Conservation (phyloP, 2,888 invertebrate species). For the Eumerus sabulonum region DNA sequence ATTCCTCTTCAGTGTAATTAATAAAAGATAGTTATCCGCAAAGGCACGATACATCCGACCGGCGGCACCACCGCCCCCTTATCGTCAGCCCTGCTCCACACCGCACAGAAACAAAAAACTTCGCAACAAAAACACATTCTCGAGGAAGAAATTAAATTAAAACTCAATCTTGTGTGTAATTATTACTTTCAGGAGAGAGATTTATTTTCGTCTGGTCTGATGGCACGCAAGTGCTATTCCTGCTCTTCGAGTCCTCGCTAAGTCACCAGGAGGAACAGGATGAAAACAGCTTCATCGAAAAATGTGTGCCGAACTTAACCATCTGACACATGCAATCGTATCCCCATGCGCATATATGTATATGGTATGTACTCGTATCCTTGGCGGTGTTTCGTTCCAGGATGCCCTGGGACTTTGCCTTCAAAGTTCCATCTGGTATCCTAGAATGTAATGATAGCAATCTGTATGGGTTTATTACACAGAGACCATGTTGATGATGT, state of each 20-base stretch:
- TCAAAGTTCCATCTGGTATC: slow-evolving; percentile 62
- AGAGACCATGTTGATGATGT: slow-evolving; percentile 33
- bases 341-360: no score
- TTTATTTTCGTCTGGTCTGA: slow-evolving; percentile 52
- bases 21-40: slow-evolving; percentile 57
- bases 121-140: slow-evolving; percentile 48
- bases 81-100: slow-evolving; percentile 8
- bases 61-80: not conserved
- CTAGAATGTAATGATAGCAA: slow-evolving; percentile 66
- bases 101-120: slow-evolving; percentile 37
- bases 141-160: slow-evolving; percentile 75
- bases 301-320: slow-evolving; percentile 39
- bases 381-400: slow-evolving; percentile 44
- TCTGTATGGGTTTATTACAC: slow-evolving; percentile 64
- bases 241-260: not conserved
- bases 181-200: slow-evolving; percentile 75
- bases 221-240: slow-evolving; percentile 48
- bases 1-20: slow-evolving; percentile 59
- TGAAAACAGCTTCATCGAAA: slow-evolving; percentile 18
- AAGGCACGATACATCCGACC: not conserved
- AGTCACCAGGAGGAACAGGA: no score
- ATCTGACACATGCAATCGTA: slow-evolving; percentile 68
- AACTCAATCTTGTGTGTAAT: slow-evolving; percentile 78
- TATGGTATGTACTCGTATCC: slow-evolving; percentile 15
- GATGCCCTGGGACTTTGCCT: slow-evolving; percentile 48